Evolutionary conservation across 2,888 invertebrate species (phyloP), one percentile per base, ranked within the genome.

Genomic region (Machimus atricapillus): DNA sequence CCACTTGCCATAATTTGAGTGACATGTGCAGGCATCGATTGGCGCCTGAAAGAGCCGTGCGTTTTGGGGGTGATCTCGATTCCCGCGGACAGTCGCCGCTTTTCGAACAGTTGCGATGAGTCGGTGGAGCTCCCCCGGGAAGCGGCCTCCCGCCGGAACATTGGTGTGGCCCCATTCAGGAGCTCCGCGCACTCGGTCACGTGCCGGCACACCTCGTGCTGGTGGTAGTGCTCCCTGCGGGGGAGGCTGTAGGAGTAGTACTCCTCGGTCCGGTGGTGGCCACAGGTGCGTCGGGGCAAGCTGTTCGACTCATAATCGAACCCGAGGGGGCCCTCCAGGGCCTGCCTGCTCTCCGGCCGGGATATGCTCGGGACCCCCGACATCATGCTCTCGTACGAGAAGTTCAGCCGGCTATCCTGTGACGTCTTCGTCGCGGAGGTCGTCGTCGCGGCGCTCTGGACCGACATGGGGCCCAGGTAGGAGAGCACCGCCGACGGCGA

Each of bases 221-320:
- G 90, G 74, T 92, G 91, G 88, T 91, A 88, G 0, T 91, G 89
- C 3, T 92, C 92, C 0, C 90, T 89, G 1, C 93, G 89, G 0
- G 93, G 93, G 89, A 93, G 89, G 87, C 93, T 93, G 43, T 92
- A 91, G 3, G 92, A 91, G 56, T 90, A 91, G 88, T 91, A 91
- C 79, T 92, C 92, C 23, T 91, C 91, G 56, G 91, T 89, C 16
- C 91, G 91, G 85, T 92, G 91, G 83, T 92, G 92, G 74, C 91
- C 91, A 88, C 93, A 93, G 2, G 92, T 89, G 1, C 92, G 90
- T 0, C 93, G 90, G 0, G 93, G 93, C 86, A 93, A 89, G 88
- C 93, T 93, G 74, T 93, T 92, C 88, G 92, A 91, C 88, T 93
- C 92, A 87, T 92, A 93, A 73, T 91, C 92, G 85, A 92, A 89